Percentiles rank a stretch among this genome's conserved stretches.
Conservation (phyloP, 1,140 invertebrate species). For the Lerema accius region DNA sequence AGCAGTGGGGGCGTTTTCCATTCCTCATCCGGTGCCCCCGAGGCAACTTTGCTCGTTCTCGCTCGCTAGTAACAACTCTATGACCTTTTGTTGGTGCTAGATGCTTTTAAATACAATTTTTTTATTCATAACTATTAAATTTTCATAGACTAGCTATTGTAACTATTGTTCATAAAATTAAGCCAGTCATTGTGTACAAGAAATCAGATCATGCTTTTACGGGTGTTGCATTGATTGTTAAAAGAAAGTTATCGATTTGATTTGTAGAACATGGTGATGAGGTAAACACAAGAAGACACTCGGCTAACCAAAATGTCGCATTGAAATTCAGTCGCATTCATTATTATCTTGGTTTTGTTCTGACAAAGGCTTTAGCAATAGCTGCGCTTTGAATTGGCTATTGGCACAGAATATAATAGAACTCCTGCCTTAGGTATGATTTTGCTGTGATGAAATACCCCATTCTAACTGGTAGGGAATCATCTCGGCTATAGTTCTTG, state of each 20-base stretch:
- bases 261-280: no score
- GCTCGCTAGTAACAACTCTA: slow-evolving; percentile 1
- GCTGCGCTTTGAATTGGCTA: background rate
- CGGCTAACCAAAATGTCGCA: no score
- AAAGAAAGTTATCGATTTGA: no score
- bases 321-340: no score
- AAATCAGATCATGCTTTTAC: no score
- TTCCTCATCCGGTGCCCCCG: slow-evolving; percentile 8
- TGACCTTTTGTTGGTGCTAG: slow-evolving; percentile 4
- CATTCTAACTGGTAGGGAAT: background rate
- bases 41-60: background rate
- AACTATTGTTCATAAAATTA: background rate
- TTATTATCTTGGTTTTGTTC: background rate
- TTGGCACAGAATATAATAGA: background rate
- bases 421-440: background rate
- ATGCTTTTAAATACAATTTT: slow-evolving; percentile 9
- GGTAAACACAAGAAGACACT: no score
- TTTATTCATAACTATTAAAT: background rate
- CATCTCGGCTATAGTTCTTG: slow-evolving; percentile 28
- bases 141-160: no score
- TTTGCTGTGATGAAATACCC: background rate
- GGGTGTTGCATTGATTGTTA: no score
- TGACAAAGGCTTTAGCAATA: background rate
- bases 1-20: slow-evolving; percentile 11
- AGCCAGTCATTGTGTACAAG: no score